Conservation (phyloP, 2,888 invertebrate species). For the Epinotia demarniana region DNA sequence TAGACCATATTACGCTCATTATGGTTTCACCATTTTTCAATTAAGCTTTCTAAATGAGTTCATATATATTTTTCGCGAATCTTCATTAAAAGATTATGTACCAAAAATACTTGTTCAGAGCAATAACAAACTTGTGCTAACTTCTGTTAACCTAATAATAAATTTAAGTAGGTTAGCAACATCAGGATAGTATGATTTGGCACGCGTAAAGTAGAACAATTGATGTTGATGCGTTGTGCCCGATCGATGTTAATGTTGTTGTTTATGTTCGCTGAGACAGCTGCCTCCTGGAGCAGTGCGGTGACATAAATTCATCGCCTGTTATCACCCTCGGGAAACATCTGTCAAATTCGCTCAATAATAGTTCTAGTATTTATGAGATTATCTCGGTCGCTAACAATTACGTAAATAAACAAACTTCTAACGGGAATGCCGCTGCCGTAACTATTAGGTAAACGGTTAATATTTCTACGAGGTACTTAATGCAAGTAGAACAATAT, state of each 20-base stretch:
- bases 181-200: slow-evolving; percentile 31
- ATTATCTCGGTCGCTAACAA: slow-evolving; percentile 34
- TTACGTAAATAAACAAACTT: slow-evolving; percentile 9
- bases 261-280: slow-evolving; percentile 42
- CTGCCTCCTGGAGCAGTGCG: slow-evolving; percentile 41
- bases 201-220: slow-evolving; percentile 43
- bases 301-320: slow-evolving; percentile 39
- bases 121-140: neutral
- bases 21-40: neutral
- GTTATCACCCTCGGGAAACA: slow-evolving; percentile 21
- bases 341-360: slow-evolving; percentile 33
- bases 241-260: slow-evolving; percentile 45
- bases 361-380: slow-evolving; percentile 17
- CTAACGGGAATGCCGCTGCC: slow-evolving; percentile 1
- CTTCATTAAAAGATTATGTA: neutral
- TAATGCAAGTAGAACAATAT: slow-evolving; percentile 40
- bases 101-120: neutral
- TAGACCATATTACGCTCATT: too few relatives aligned
- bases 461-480: slow-evolving; percentile 25
- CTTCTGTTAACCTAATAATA: slow-evolving; percentile 8
- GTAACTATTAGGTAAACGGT: slow-evolving; percentile 1
- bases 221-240: slow-evolving; percentile 31
- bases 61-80: neutral
- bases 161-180: slow-evolving; percentile 33
- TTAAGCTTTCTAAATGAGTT: neutral